These are phyloP conservation scores for Drosophila ironensis DNA, from an alignment of 1,140 invertebrate genomes.

Conservation along the genomic window DNA sequence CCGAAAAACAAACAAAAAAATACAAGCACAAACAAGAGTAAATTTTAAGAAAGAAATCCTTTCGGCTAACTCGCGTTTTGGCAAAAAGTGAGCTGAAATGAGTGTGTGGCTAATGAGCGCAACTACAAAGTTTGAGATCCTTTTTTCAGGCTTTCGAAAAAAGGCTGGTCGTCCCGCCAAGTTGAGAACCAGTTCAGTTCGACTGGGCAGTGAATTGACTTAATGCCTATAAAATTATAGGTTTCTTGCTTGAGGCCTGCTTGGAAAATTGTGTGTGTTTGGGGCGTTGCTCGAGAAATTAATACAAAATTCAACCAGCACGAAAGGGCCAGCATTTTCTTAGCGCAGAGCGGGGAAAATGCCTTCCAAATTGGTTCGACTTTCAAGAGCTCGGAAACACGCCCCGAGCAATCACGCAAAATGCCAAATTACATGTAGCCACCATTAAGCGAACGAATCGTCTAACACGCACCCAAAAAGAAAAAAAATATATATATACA, in stretches of 20 bases:
- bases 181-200: slow-evolving; percentile 61
- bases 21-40: slow-evolving; percentile 24
- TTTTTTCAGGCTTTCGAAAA: slow-evolving; percentile 7
- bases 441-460: slow-evolving; percentile 76
- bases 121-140: slow-evolving; percentile 34
- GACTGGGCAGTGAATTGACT: slow-evolving; percentile 41
- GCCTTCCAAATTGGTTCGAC: slow-evolving; percentile 39
- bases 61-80: slow-evolving; percentile 46
- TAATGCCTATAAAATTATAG: slow-evolving; percentile 78
- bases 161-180: slow-evolving; percentile 23
- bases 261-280: slow-evolving; percentile 64
- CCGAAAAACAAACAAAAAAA: slow-evolving; percentile 25
- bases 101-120: slow-evolving; percentile 71
- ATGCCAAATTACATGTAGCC: slow-evolving; percentile 76
- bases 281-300: slow-evolving; percentile 74
- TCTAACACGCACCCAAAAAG: slow-evolving; percentile 65
- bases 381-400: slow-evolving; percentile 56
- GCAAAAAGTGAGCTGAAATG: slow-evolving; percentile 36
- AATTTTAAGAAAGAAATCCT: slow-evolving; percentile 40
- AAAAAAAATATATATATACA: slow-evolving; percentile 3
- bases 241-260: slow-evolving; percentile 36
- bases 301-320: slow-evolving; percentile 59
- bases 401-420: slow-evolving; percentile 79
- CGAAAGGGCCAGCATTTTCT: slow-evolving; percentile 59
- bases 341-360: slow-evolving; percentile 52